These are phyloP conservation scores for Aphyosemion australe DNA, from an alignment of 2,113 vertebrate genomes.

Conservation along the genomic window DNA sequence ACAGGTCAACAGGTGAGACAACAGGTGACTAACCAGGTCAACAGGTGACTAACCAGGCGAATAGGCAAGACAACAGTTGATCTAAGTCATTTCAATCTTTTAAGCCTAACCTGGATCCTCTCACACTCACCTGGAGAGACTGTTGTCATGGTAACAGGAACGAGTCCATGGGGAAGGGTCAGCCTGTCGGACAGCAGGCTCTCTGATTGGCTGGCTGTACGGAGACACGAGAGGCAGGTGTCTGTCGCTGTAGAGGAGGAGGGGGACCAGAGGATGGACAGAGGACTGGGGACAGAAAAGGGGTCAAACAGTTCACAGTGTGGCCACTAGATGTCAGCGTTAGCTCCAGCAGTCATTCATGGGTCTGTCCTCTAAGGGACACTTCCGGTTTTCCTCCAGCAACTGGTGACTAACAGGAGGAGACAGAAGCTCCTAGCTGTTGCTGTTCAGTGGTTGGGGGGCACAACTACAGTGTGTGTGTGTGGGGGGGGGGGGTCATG, in stretches of 20 bases:
- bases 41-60: too few species aligned
- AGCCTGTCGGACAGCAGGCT: neutral
- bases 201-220: constrained; percentile 41
- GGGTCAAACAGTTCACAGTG: neutral
- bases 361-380: too few species aligned
- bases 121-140: neutral
- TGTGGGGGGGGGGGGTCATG: too few species aligned
- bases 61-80: too few species aligned
- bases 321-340: neutral
- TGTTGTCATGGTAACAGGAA: constrained; percentile 4
- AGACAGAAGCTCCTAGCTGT: constrained; percentile 7
- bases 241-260: constrained; percentile 76
- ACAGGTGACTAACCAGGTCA: too few species aligned
- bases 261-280: constrained; percentile 57
- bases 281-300: constrained; percentile 8
- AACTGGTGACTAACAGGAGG: neutral
- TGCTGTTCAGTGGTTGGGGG: neutral
- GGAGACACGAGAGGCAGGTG: constrained; percentile 26
- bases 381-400: neutral
- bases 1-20: too few species aligned
- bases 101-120: too few species aligned
- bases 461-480: accelerated
- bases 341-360: too few species aligned
- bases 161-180: neutral
- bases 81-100: too few species aligned